Conservation (phyloP, 2,888 invertebrate species). For the Cryptophagus acutangulus region DNA sequence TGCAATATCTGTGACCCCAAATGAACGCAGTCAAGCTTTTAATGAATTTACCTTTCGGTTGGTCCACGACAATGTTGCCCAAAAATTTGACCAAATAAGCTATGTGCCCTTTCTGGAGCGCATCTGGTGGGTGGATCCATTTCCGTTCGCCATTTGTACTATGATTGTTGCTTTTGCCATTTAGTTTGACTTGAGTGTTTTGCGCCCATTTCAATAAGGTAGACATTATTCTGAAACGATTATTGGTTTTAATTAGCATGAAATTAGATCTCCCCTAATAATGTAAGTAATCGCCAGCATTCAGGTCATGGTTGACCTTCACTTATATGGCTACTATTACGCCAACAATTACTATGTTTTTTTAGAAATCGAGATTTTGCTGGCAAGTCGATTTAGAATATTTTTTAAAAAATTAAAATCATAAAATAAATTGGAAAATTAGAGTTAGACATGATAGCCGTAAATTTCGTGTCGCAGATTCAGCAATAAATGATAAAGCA, state of each 20-base stretch:
- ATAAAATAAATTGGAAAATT: no score
- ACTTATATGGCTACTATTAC: no score
- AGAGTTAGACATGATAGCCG: no score
- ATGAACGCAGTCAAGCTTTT: no score
- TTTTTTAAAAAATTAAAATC: no score
- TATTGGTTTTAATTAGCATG: not conserved
- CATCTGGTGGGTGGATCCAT: conserved; percentile 94
- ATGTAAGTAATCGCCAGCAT: not conserved
- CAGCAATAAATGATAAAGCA: no score
- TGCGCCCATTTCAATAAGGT: conserved; percentile 49
- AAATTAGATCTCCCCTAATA: not conserved
- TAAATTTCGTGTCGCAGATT: no score
- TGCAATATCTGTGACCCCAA: no score
- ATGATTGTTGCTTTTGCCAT: conserved; percentile 38
- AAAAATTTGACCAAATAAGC: conserved; percentile 97
- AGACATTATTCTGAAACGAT: conserved; percentile 37
- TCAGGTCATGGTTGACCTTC: conserved; percentile 4
- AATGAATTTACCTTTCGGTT: conserved; percentile 81
- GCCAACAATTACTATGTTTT: no score
- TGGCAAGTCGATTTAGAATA: no score
- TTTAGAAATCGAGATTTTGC: no score
- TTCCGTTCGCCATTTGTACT: conserved; percentile 51
- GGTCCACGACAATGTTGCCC: conserved; percentile 91
- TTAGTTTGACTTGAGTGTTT: conserved; percentile 47
- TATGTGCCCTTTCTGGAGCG: conserved; percentile 90